Evolutionary conservation across 35 echinoderm and acorn worm species (phyloP), one percentile per base, ranked within the genome.

Genomic region (Apostichopus californicus): DNA sequence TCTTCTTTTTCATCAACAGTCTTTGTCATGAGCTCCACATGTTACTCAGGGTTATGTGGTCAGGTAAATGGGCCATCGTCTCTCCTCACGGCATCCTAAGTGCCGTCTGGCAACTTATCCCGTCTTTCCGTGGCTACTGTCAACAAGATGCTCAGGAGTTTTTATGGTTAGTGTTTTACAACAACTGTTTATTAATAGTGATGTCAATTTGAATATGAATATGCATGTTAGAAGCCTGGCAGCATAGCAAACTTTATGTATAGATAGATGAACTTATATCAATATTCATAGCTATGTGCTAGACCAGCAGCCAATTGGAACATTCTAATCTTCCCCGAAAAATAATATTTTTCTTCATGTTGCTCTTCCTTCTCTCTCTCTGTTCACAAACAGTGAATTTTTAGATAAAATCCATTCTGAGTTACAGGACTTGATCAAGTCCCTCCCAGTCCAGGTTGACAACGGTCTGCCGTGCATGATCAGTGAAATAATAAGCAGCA

Each of bases 131-230:
- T 55, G 96, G 96, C 23, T 98, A 98, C 80, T 95, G 94, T 8
- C 96, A 98, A 72, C 96, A 98, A 86, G 96, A 98, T 86, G 96
- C 96, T 59, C 96, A 98, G 87, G 96, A 98, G 90, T 98, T 98
- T 63, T 92, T 98, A 88, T 98, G 96, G 96, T 98, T 83, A 93
- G 88, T 65, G 0, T 24, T 3, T 46, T 46, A 46, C 0, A 46
- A 46, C 34, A 46, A 46, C 34, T 0, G 34, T 46, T 46, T 46
- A 46, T 46, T 3, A 46, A 46, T 46, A 46, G 34, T 46, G 34
- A 46, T 46, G 34, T 46, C 34, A 46, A 46, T 46, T 46, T 2
- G 0, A 46, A 46, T 46, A 46, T 46, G 34, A 46, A 46, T 46
- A 46, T 46, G 34, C 34, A 46, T 46, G 34, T 3, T 46, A 46